These are phyloP conservation scores for Cynocephalus volans DNA, from an alignment of 2,113 vertebrate genomes.

Conservation along the genomic window DNA sequence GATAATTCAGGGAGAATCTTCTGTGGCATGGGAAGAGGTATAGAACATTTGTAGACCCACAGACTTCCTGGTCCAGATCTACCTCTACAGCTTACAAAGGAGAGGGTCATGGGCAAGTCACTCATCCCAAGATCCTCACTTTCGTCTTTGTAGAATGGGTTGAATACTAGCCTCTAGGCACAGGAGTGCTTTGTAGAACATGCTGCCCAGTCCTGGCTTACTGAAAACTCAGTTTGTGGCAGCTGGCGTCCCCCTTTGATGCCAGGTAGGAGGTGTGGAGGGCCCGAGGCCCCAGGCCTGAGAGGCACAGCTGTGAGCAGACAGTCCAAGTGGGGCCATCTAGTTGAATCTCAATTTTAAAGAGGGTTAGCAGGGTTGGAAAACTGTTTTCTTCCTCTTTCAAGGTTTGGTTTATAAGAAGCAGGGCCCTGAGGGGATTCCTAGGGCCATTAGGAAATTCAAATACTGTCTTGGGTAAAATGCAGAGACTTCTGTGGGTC, in stretches of 20 bases:
- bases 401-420: slow-evolving; percentile 60
- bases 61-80: background rate
- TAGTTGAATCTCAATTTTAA: slow-evolving; percentile 19
- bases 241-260: background rate
- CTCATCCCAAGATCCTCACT: background rate
- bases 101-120: background rate
- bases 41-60: background rate
- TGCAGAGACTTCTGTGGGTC: slow-evolving; percentile 54
- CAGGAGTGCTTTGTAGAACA: background rate
- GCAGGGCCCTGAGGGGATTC: slow-evolving; percentile 12
- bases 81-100: background rate
- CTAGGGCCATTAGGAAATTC: slow-evolving; percentile 59
- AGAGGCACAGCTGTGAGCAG: background rate
- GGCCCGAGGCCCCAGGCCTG: background rate
- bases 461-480: background rate
- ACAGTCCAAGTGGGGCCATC: background rate
- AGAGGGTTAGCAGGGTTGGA: background rate
- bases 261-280: background rate
- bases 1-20: background rate
- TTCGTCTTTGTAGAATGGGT: slow-evolving; percentile 13
- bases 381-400: slow-evolving; percentile 22
- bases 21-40: background rate
- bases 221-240: background rate
- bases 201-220: background rate
- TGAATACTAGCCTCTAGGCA: background rate